These are phyloP conservation scores for Pristionchus entomophagus DNA, from an alignment of 2,888 invertebrate genomes.

Conservation along the genomic window DNA sequence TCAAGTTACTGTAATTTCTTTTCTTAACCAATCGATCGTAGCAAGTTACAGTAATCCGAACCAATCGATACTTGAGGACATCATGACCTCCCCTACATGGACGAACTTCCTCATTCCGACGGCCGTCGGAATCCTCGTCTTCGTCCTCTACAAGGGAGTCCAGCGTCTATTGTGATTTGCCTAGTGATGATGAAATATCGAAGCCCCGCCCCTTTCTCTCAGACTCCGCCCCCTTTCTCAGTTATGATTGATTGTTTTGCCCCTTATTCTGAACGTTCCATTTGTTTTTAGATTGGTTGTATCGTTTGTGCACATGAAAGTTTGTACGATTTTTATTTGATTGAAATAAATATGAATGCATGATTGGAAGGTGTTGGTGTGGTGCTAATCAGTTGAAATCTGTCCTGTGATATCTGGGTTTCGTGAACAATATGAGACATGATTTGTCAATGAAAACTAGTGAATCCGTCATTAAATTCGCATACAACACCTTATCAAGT, in stretches of 20 bases:
- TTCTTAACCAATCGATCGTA: neutral
- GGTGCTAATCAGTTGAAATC: neutral
- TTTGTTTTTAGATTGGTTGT: conserved; percentile 4
- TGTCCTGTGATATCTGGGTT: conserved; percentile 20
- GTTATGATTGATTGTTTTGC: neutral
- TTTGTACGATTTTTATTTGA: conserved; percentile 10
- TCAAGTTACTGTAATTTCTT: no score
- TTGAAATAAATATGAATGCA: conserved; percentile 21
- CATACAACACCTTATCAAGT: no score
- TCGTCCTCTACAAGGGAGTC: conserved; percentile 65
- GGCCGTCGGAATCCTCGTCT: conserved; percentile 72
- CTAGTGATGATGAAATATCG: no score
- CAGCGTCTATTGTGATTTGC: conserved; percentile 45
- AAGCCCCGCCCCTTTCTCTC: neutral
- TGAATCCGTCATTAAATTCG: no score
- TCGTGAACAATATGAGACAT: neutral
- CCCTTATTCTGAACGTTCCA: neutral
- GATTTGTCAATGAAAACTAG: no score
- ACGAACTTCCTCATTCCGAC: conserved; percentile 76
- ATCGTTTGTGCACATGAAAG: neutral
- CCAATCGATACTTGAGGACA: conserved; percentile 51
- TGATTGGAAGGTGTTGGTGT: neutral
- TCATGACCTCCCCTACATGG: conserved; percentile 74
- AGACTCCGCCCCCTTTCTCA: neutral
- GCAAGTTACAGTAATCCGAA: neutral